These are phyloP conservation scores for Pavo muticus DNA, from an alignment of 2,113 vertebrate genomes.

Conservation along the genomic window DNA sequence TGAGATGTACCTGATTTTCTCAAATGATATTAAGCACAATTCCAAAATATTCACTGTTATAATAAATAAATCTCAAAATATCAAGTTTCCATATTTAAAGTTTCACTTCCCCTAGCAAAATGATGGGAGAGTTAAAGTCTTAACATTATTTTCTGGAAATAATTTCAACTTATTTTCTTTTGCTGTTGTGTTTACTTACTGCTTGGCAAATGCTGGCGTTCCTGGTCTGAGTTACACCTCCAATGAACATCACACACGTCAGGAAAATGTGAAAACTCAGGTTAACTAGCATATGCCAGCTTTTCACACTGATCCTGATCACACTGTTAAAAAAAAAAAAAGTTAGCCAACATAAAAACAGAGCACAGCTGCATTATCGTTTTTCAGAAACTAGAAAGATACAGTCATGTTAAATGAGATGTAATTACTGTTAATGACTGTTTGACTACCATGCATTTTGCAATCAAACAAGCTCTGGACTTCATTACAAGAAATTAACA, in stretches of 20 bases:
- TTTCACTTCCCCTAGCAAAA: neutral
- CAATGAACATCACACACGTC: conserved; percentile 90
- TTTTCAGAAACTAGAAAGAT: conserved; percentile 8
- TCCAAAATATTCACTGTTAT: neutral
- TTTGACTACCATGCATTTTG: neutral
- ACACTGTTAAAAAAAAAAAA: conserved; percentile 47
- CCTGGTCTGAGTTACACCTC: conserved; percentile 92
- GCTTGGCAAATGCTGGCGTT: conserved; percentile 92
- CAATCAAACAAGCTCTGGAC: neutral
- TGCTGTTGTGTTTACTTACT: conserved; percentile 80
- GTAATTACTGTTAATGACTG: conserved; percentile 10
- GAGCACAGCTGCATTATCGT: conserved; percentile 11
- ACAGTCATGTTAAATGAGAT: neutral
- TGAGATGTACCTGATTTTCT: neutral
- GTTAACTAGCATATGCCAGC: conserved; percentile 98
- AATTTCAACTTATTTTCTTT: neutral
- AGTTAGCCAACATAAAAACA: neutral
- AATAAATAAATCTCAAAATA: neutral
- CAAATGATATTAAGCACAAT: neutral
- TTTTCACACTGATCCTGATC: conserved; percentile 93
- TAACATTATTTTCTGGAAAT: neutral
- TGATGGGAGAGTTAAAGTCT: neutral
- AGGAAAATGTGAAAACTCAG: conserved; percentile 93
- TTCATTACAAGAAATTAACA: conserved; percentile 16
- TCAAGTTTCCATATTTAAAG: neutral